Evolutionary conservation across 2,113 vertebrate species (phyloP), one percentile per base, ranked within the genome.

Genomic region (Argyrosomus japonicus): DNA sequence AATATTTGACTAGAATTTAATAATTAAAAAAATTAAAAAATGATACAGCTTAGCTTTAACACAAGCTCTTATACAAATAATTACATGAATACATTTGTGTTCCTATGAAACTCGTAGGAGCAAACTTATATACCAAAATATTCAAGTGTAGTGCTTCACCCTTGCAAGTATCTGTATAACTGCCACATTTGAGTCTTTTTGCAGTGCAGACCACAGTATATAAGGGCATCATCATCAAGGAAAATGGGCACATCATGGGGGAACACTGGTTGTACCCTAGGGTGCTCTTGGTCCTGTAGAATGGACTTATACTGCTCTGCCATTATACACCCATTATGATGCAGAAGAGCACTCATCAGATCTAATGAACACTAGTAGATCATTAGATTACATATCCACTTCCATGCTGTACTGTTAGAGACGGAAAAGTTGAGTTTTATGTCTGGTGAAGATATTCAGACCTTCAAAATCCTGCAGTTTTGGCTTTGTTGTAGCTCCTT

Each of bases 301-400:
- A 83, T 85, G 73, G 79, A 84, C 82, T 84, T 80, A 45, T 50
- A 71, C 71, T 86, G 29, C 67, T 79, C 61, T 75, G 64, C 67
- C 74, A 88, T 90, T 81, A 80, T 74, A 19, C 50, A 29, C 60
- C 72, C 56, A 90, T 88, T 73, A 85, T 13, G 4, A 69, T 72
- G 67, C 68, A 87, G 50, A 71, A 18, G 32, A 68, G 72, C 75
- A 69, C 68, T 78, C 63, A 75, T 75, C 76, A 75, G 77, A 64
- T 62, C 82, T 85, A 87, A 87, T 83, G 82, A 88, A 88, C 68
- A 75, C 64, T 72, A 83, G 72, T 74, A 56, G 40, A 74, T 84
- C 71, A 81, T 83, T 82, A 69, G 61, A 83, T 85, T 81, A 83
- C 50, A 81, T 45, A 81, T 82, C 54, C 69, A 78, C 77, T 67